Evolutionary conservation across 2,888 invertebrate species (phyloP).

Genomic region (Liodrosophila aerea): DNA sequence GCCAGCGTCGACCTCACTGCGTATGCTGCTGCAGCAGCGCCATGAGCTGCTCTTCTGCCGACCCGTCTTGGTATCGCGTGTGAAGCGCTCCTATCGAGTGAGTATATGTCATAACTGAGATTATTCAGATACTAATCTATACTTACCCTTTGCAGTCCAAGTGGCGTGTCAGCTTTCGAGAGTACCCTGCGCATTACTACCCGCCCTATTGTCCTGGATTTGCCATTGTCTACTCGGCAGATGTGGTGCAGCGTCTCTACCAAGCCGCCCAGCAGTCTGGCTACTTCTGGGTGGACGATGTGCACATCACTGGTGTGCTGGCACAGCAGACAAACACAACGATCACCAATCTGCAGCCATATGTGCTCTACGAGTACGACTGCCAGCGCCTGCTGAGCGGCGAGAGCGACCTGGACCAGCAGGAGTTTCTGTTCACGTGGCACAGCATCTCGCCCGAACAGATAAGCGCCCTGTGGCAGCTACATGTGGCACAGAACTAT

Average conservation of each 20-base stretch:
- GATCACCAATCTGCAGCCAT: constrained; percentile 80
- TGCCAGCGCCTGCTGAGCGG: constrained; percentile 68
- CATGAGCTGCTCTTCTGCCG: constrained; percentile 87
- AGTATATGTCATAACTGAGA: constrained; percentile 35
- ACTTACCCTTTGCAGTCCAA: constrained; percentile 87
- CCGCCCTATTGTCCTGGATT: constrained; percentile 90
- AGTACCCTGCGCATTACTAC: constrained; percentile 86
- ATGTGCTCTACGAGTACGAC: constrained; percentile 60
- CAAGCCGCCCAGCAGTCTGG: constrained; percentile 85
- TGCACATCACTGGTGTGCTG: constrained; percentile 88
- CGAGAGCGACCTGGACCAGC: constrained; percentile 63
- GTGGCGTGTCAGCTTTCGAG: constrained; percentile 88
- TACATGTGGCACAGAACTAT: constrained; percentile 53
- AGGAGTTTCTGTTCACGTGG: constrained; percentile 80
- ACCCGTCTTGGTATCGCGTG: constrained; percentile 83
- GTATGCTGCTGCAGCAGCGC: constrained; percentile 65
- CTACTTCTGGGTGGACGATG: constrained; percentile 94
- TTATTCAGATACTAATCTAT: no score
- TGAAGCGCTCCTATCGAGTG: constrained; percentile 85
- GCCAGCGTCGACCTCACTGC: constrained; percentile 17
- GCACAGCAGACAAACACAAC: constrained; percentile 83
- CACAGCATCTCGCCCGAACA: constrained; percentile 82
- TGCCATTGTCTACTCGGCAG: constrained; percentile 87
- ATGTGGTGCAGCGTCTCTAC: constrained; percentile 85
- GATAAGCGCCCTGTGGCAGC: constrained; percentile 82